Conservation (phyloP, 2,888 invertebrate genomes). For the Megastigmus dorsalis region DNA sequence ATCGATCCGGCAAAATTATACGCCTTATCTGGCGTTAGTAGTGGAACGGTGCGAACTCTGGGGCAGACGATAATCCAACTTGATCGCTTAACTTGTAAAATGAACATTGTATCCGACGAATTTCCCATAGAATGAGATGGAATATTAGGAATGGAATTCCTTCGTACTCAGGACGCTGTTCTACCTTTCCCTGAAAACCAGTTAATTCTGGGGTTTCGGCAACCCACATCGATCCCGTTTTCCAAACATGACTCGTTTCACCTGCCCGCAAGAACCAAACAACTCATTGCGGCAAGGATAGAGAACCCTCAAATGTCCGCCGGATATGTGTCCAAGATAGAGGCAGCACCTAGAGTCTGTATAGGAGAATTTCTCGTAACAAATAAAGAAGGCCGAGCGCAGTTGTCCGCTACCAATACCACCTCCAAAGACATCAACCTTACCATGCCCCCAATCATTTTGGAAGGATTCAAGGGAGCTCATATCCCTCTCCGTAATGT, state of each 20-base stretch:
- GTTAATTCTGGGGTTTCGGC: neutral
- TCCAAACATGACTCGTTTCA: neutral
- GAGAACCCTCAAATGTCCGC: neutral
- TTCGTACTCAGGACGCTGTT: neutral
- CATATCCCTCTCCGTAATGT: too few species aligned
- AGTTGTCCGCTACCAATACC: too few species aligned
- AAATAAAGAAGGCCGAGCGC: neutral
- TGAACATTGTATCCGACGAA: neutral
- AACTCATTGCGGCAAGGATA: neutral
- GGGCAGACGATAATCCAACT: neutral
- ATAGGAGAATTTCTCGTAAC: neutral
- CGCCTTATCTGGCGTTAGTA: neutral
- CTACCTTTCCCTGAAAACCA: neutral
- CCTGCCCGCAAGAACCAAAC: neutral
- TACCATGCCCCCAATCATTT: too few species aligned
- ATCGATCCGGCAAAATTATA: neutral
- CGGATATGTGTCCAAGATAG: neutral
- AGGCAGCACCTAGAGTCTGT: neutral
- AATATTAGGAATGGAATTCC: neutral
- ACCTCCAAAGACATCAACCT: too few species aligned
- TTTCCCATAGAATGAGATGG: neutral
- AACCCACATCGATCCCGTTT: neutral
- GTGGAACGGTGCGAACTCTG: neutral
- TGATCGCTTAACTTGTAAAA: neutral
- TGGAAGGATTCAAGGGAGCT: too few species aligned